Conservation (phyloP, 2,888 invertebrate species). For the Lucinisca nassula region DNA sequence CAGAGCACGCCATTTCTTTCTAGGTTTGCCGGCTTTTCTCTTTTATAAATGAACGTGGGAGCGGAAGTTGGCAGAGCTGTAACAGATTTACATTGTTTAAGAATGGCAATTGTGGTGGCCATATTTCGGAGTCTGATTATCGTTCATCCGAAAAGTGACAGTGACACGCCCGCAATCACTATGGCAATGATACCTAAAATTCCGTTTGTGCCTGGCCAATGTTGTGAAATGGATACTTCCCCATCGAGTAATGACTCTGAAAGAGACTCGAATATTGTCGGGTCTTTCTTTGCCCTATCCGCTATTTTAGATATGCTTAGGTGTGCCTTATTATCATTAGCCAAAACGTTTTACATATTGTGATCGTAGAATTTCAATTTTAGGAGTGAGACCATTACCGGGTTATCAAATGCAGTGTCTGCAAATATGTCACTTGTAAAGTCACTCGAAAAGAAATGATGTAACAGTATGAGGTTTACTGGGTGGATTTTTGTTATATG, state of each 20-base stretch:
- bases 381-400: constrained; percentile 4
- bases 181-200: not conserved
- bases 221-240: not conserved
- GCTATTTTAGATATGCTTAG: not conserved
- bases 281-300: not conserved
- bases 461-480: constrained; percentile 15
- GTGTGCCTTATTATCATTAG: not conserved
- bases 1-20: too few relatives aligned
- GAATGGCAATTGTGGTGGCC: too few relatives aligned
- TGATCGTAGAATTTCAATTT: constrained; percentile 9
- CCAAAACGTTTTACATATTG: not conserved
- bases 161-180: not conserved
- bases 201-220: not conserved
- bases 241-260: constrained; percentile 1
- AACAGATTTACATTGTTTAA: too few relatives aligned
- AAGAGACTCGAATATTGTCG: not conserved
- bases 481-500: constrained; percentile 18
- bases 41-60: too few relatives aligned
- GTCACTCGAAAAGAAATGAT: constrained; percentile 1
- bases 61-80: too few relatives aligned
- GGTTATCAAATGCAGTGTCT: not conserved
- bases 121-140: too few relatives aligned
- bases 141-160: too few relatives aligned
- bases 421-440: constrained; percentile 11
- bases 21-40: too few relatives aligned